These are phyloP conservation scores for Argyresthia albistria DNA, from an alignment of 2,888 invertebrate species.

Conservation along the genomic window DNA sequence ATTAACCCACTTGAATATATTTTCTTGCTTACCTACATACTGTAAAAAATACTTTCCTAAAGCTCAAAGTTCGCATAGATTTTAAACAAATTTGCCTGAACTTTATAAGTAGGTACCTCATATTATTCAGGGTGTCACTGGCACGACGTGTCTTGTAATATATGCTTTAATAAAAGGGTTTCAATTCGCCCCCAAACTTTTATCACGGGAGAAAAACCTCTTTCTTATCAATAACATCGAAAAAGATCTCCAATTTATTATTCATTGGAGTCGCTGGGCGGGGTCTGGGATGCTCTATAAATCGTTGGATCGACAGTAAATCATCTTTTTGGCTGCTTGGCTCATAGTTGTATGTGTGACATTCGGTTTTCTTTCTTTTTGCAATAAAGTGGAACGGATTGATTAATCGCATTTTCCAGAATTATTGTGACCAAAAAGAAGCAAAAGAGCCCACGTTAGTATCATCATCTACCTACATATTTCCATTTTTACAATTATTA, in stretches of 20 bases:
- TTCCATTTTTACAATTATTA: no score
- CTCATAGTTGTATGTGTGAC: slow-evolving; percentile 36
- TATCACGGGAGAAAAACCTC: slow-evolving; percentile 51
- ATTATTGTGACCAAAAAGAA: slow-evolving; percentile 1
- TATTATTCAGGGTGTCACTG: slow-evolving; percentile 69
- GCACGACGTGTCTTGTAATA: slow-evolving; percentile 63
- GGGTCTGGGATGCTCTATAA: slow-evolving; percentile 46
- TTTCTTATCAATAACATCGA: slow-evolving; percentile 65
- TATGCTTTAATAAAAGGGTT: slow-evolving; percentile 72
- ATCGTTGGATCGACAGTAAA: slow-evolving; percentile 59
- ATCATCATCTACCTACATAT: no score
- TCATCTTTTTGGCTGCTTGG: slow-evolving; percentile 38
- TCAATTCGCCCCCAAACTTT: slow-evolving; percentile 62
- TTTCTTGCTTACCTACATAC: no score
- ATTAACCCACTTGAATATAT: no score
- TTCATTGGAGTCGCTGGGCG: slow-evolving; percentile 58
- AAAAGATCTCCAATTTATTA: slow-evolving; percentile 66
- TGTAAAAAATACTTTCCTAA: no score
- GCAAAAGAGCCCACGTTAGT: no score
- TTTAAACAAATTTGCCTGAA: no score
- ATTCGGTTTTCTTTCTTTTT: slow-evolving; percentile 35
- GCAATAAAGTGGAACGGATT: background rate
- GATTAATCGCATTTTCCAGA: slow-evolving; percentile 8
- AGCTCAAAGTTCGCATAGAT: no score
- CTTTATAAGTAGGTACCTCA: slow-evolving; percentile 10